Base-by-base conservation (phyloP, 1,140 invertebrate genomes). In the Archivesica marissinica region DNA sequence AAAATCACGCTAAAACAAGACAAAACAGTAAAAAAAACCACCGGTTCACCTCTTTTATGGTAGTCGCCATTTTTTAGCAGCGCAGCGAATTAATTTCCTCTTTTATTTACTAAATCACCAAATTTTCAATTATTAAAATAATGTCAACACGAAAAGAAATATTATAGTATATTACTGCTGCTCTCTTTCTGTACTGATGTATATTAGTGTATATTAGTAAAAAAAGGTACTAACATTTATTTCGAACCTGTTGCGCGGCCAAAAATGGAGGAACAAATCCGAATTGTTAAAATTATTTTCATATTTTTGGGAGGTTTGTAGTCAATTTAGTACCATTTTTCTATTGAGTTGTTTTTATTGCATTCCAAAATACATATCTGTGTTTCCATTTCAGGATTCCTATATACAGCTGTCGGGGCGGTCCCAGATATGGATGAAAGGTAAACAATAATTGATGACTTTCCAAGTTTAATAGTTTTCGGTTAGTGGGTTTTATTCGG, bases 401-500 rank as follows among this genome's bases (percentile, higher is more conserved):
- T 87, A 7, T n/a, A 35, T 13, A 17, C 35, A 15, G 72, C 68
- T 17, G 11, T 9, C 2, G 85, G 59, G 7, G 86, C 86, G 33
- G 87, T 89, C 7, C 61, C 76, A 50, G 89, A 90, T 70, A 68
- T 90, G n/a, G 88, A 90, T 68, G 83, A 89, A 79, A 83, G 89
- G 89, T 90, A 81, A 86, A 70, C 39, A 30, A 0, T 41, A 23
- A 72, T 78, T 78, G 39, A 4, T 44, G 38, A 23, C 28, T 64
- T 76, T n/a, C 13, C 25, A 15, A 56, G 15, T 38, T 15, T n/a
- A 15, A 33, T 9, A 2, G 11, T 72, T 50, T 72, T 72, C 68
- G 68, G 39, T 13, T 72, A 72, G 23, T 20, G 17, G 1, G 28
- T 66, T 1, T 7, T 1, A 20, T 35, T 30, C 59, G 25, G 59